A percentile compares a stretch with the other conserved stretches of the same genome.
Evolutionary conservation across 2,797 vertebrate species (phyloP).

Genomic region (Lacerta agilis): DNA sequence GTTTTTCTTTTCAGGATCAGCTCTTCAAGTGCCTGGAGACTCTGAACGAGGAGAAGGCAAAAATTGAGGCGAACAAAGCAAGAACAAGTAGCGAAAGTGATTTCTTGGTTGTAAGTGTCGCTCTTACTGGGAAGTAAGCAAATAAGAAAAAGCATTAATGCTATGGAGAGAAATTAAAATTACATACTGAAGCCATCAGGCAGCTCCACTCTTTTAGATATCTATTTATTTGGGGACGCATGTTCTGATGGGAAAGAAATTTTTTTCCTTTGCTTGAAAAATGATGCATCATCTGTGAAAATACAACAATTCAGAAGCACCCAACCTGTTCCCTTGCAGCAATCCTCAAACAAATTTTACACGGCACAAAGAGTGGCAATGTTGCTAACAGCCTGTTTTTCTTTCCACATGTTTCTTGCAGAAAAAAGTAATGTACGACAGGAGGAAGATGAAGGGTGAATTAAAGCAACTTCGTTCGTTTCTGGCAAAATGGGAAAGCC

Average conservation of each 20-base stretch:
- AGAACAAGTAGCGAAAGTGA: background rate
- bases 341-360: too few relatives aligned
- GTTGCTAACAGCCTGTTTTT: background rate
- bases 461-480: background rate
- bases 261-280: too few relatives aligned
- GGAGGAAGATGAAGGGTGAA: background rate
- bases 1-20: slow-evolving; percentile 44
- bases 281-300: too few relatives aligned
- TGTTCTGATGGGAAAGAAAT: too few relatives aligned
- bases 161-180: too few relatives aligned
- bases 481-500: background rate
- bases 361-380: background rate
- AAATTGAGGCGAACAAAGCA: slow-evolving; percentile 60
- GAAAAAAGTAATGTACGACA: background rate
- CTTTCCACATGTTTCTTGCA: background rate
- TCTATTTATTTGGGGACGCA: too few relatives aligned
- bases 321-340: background rate
- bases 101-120: too few relatives aligned
- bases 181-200: too few relatives aligned
- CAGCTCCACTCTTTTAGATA: too few relatives aligned
- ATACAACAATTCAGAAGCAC: too few relatives aligned
- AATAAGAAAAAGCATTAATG: too few relatives aligned
- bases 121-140: too few relatives aligned
- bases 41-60: slow-evolving; percentile 62
- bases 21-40: slow-evolving; percentile 59